Base-by-base conservation (phyloP, 2,797 vertebrate species). In the Oreortyx pictus region DNA sequence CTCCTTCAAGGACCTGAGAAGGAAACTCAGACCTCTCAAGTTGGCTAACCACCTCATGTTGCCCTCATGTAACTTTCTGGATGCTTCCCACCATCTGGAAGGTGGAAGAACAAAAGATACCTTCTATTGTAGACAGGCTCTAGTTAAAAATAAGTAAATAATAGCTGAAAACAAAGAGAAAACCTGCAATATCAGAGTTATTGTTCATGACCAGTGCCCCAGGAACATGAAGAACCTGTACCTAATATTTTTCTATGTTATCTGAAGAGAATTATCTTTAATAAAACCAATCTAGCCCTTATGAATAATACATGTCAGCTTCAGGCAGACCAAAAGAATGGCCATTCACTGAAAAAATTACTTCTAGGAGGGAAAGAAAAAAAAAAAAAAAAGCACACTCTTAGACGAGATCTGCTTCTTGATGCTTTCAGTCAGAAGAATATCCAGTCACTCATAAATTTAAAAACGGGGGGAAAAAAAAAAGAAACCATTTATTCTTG, bases 231-330 rank as follows among this genome's bases (percentile, higher is more conserved):
- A 85, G 41, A 89, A 75, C 10, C 33, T 33, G 56, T 83, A 76
- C n/a, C 57, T 90, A 81, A 96, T 23, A 33, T 17, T 65, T 93
- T 66, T 47, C 19, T 84, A n/a, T 31, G 24, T 77, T 93, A 90
- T 94, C 60, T 75, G 73, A 87, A 78, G 35, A 77, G 16, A 90
- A 92, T 90, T 92, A 57, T 77, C 44, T 93, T 88, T 87, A 92
- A 82, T 82, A 86, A 93, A 94, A 54, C 46, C 29, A 66, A 72
- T 41, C 61, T 70, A 47, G 27, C 9, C 33, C 49, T 70, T 84
- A 90, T 72, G 62, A 95, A 91, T 90, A 94, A 95, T 37, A 71
- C 52, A 93, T 11, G 2, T 6, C 33, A 62, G 65, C 57, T 72
- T 90, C 72, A 93, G 71, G 86, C 4, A 71, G 67, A 66, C 31